These are phyloP conservation scores for Malurus leucopterus DNA, from an alignment of 2,797 vertebrate species.

Conservation along the genomic window DNA sequence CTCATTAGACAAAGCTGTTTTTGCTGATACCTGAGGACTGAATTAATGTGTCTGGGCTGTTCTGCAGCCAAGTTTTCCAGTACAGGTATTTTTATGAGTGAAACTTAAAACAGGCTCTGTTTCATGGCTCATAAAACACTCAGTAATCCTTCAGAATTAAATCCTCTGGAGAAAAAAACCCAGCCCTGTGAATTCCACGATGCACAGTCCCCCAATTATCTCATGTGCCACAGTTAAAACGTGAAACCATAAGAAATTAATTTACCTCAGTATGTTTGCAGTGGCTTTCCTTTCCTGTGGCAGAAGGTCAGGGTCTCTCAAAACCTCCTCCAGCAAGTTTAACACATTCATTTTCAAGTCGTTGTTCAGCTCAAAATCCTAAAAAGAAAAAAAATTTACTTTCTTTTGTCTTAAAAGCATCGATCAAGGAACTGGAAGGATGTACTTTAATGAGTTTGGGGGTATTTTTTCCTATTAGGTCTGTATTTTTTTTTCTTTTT, in stretches of 20 bases:
- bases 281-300: constrained; percentile 96
- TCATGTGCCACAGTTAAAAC: not conserved
- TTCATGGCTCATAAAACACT: not conserved
- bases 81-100: not conserved
- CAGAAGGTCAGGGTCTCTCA: constrained; percentile 93
- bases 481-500: not conserved
- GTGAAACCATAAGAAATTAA: not conserved
- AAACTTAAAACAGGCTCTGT: not conserved
- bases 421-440: not conserved
- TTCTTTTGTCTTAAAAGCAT: not conserved
- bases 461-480: not conserved
- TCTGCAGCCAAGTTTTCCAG: not conserved
- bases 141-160: not conserved
- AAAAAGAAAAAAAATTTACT: not conserved
- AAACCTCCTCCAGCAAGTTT: constrained; percentile 91
- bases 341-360: constrained; percentile 92
- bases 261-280: constrained; percentile 90
- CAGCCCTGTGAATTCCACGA: not conserved
- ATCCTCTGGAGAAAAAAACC: not conserved
- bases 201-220: not conserved
- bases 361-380: constrained; percentile 95
- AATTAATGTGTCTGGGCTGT: not conserved
- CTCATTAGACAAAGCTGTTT: not conserved
- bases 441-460: not conserved
- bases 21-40: not conserved